Conservation (phyloP, 2,888 invertebrate species). For the Archips crataeganus region DNA sequence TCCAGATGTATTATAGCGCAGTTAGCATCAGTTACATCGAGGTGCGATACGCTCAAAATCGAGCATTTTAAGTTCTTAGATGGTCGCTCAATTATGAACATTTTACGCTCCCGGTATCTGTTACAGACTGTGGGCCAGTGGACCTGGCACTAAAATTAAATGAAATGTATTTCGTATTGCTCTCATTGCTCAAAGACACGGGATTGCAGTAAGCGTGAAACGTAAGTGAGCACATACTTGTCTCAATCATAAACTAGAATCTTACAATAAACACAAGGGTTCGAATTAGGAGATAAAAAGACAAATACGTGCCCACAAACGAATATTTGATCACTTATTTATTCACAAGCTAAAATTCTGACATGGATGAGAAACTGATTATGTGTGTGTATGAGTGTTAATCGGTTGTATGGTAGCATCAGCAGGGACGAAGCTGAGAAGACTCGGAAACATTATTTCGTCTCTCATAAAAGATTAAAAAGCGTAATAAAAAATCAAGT, state of each 20-base stretch:
- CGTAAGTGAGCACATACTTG: background rate
- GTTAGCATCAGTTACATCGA: background rate
- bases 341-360: background rate
- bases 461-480: no score
- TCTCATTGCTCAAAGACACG: constrained; percentile 15
- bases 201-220: background rate
- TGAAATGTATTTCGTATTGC: constrained; percentile 14
- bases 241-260: background rate
- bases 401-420: background rate
- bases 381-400: background rate
- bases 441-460: background rate
- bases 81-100: background rate
- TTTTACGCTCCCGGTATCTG: background rate
- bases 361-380: background rate
- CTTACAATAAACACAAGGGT: background rate
- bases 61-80: background rate
- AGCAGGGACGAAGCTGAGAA: background rate
- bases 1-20: constrained; percentile 8
- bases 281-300: background rate
- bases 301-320: background rate
- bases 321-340: background rate
- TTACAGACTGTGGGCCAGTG: background rate
- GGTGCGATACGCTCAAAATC: background rate
- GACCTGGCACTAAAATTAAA: constrained; percentile 13
- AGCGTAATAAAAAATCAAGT: background rate